Base-by-base conservation (phyloP, 2,888 invertebrate genomes). In the Acronicta leporina region DNA sequence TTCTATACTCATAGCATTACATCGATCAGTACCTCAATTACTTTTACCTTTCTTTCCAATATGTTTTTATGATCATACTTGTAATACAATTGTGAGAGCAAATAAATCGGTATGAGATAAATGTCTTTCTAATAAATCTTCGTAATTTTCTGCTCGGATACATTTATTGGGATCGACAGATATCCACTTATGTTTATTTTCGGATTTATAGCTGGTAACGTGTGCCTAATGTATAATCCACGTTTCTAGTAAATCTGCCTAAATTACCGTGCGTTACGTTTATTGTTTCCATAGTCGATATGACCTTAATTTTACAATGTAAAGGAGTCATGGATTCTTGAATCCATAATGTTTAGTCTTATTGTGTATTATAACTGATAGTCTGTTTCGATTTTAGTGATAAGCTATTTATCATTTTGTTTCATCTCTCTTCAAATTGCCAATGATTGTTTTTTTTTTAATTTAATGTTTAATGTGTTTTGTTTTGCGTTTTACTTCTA, bases 111-210 rank as follows among this genome's bases (percentile, higher is more conserved):
- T 62, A 30, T 45, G 14, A 53, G 45, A 47, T 14, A 50, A 54
- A 51, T 55, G 10, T 54, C 45, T 62, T 66, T 61, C 30, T 48
- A 45, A 57, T 56, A 68, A 55, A 71, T 63, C 14, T 35, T 55
- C 48, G 42, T 67, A 54, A 67, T 71, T 57, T 63, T 67, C 67
- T 66, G 30, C 48, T 67, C 45, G 40, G 9, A 54, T 66, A 59
- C 44, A n/a, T 40, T 40, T 56, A 58, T 62, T 62, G 48, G 40
- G 51, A 62, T 66, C 43, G 57, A 48, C 52, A 62, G 49, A 65
- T 49, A 60, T 51, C 53, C 45, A 60, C 33, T 56, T 38, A 47
- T 46, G 45, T 60, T 51, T 61, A 68, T 57, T 68, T 69, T 52
- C 5, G n/a, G 41, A 46, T 51, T 62, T 62, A 27, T 35, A 66